phyloP scores from a whole-genome alignment of 2,113 vertebrate genomes.

The Siphamia tubifer region DNA sequence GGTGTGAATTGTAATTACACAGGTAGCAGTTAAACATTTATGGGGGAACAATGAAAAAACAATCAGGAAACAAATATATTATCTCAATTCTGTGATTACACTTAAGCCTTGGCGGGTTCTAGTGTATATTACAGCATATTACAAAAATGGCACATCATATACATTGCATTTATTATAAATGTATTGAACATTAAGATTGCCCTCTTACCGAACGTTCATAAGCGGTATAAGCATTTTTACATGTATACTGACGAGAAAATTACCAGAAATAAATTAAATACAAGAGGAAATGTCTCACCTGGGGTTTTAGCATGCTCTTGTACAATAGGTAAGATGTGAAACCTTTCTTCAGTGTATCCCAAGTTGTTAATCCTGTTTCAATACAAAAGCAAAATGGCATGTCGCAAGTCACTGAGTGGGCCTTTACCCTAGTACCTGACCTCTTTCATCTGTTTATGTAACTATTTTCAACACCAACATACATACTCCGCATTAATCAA shows the following conservation, averaged over 20 bases:
- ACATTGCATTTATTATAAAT: too few relatives aligned
- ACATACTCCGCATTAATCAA: slow-evolving; percentile 1
- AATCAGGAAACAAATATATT: too few relatives aligned
- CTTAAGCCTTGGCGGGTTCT: too few relatives aligned
- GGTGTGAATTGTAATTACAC: too few relatives aligned
- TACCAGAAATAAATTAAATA: not conserved
- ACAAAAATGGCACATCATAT: too few relatives aligned
- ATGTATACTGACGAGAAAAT: not conserved
- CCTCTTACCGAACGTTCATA: too few relatives aligned
- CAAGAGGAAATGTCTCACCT: slow-evolving; percentile 51
- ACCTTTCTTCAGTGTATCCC: slow-evolving; percentile 53
- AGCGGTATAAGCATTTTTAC: too few relatives aligned
- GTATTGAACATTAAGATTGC: too few relatives aligned
- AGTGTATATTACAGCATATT: too few relatives aligned
- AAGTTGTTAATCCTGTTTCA: slow-evolving; percentile 72
- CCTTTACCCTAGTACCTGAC: slow-evolving; percentile 54
- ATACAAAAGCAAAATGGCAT: slow-evolving; percentile 64
- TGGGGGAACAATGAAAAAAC: too few relatives aligned
- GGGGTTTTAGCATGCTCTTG: slow-evolving; percentile 64
- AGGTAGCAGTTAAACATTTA: too few relatives aligned
- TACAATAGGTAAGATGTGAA: slow-evolving; percentile 47
- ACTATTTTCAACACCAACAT: slow-evolving; percentile 42
- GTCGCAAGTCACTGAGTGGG: slow-evolving; percentile 63
- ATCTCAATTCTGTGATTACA: too few relatives aligned
- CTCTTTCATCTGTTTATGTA: slow-evolving; percentile 61